Evolutionary conservation across 2,888 invertebrate genomes (phyloP), one percentile per base, ranked within the genome.

Genomic region (Cataglyphis cursor): DNA sequence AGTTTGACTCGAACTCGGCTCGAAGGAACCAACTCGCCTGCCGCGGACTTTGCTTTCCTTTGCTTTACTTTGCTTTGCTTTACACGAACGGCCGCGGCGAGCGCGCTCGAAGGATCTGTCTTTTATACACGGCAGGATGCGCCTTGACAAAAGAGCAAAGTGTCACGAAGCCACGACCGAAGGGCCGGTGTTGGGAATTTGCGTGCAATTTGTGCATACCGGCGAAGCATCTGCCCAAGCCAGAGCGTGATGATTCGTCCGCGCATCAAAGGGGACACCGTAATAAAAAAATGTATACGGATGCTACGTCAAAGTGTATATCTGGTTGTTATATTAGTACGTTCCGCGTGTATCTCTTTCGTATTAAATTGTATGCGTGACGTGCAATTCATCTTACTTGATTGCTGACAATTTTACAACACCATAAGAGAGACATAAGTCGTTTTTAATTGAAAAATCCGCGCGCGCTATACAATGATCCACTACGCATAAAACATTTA

Each of bases 111-210:
- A 83, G 89, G 86, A 90, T 84, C 89, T 84, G 88, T 87, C 90
- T 88, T 83, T 87, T 86, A 86, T 86, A 86, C 90, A 85, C 85
- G 90, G 88, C 90, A 90, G 88, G 88, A 85, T 89, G 85, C 74
- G 83, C 84, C 86, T 83, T 82, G 90, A 90, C 90, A 90, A 90
- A 90, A 87, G 91, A 88, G 82, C 87, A 81, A 88, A 86, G 85
- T 84, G 85, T 90, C 85, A 82, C 89, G 87, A 85, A 89, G 82
- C 86, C 81, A 78, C 82, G 87, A 80, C 83, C 81, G 73, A 76
- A 75, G 57, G 78, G 75, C 75, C 81, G 35, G 82, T 75, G 82
- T 72, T 65, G 76, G 72, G 84, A 84, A 84, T 84, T 84, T 84
- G 84, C 78, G 84, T 84, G 83, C 84, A 84, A 84, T 84, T 83